Base-by-base conservation (phyloP, 2,113 vertebrate genomes). In the Dasyornis broadbenti region DNA sequence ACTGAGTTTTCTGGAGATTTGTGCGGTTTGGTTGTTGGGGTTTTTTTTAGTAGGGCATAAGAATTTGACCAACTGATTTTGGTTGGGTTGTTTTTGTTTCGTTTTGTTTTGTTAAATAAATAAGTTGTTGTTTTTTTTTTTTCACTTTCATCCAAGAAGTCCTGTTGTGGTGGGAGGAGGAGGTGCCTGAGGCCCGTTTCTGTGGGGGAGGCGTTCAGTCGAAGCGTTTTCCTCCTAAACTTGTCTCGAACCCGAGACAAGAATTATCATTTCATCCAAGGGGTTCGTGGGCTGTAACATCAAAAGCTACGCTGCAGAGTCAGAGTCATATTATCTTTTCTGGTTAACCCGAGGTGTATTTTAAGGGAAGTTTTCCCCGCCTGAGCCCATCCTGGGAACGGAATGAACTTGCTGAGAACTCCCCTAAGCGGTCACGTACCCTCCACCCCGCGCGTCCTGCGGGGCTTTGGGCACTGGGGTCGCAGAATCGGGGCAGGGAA, bases 391-490 rank as follows among this genome's bases (percentile, higher is more conserved):
- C 4, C 21, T 21, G 79, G 40, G 60, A 54, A 21, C 1, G 10
- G 49, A 40, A 78, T 2, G 26, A 64, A 17, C 47, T 4, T 27
- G 7, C 11, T 31, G 42, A 42, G 59, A 44, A 40, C 11, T 6
- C 23, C 16, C 4, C 11, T 2, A 39, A 40, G 21, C 2, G 10
- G 7, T 23, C 27, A 13, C n/a, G 7, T 13, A 2, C 9, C 7
- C n/a, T 21, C 11, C 8, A 53, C 15, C 45, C 45, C 22, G 75
- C 4, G 7, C 10, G 4, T 6, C 3, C 37, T 3, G 37, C 6
- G 10, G 2, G 2, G 7, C 40, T 49, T n/a, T 28, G 11, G 15
- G 6, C 2, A 1, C 22, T 11, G 4, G 69, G 11, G 1, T 6
- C 3, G 13, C 40, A 3, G 30, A 31, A 54, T 11, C 7, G 42